These are phyloP conservation scores for Hydrocynus forskahlii DNA, from an alignment of 2,797 vertebrate genomes.

Conservation along the genomic window DNA sequence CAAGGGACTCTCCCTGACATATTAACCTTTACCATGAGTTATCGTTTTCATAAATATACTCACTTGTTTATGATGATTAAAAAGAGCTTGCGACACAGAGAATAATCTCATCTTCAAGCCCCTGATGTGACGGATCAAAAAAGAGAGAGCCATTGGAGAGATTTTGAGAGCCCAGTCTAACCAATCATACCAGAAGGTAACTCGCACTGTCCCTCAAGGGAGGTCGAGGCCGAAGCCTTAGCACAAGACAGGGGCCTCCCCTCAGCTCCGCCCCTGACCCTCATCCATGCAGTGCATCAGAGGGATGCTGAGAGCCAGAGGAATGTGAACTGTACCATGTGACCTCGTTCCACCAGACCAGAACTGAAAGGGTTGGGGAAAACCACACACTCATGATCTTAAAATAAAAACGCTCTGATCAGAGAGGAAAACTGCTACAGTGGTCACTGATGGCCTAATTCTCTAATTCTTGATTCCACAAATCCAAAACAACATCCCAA, in stretches of 20 bases:
- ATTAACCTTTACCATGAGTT: neutral
- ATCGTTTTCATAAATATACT: slow-evolving; percentile 34
- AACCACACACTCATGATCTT: slow-evolving; percentile 47
- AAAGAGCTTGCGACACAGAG: slow-evolving; percentile 42
- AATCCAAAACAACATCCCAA: no score
- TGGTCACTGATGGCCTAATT: neutral
- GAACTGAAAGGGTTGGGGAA: slow-evolving; percentile 19
- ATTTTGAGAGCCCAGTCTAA: slow-evolving; percentile 5
- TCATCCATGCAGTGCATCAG: slow-evolving; percentile 33
- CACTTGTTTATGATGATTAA: slow-evolving; percentile 44
- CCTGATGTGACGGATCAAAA: slow-evolving; percentile 45
- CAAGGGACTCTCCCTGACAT: neutral
- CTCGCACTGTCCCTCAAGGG: slow-evolving; percentile 22
- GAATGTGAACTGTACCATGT: slow-evolving; percentile 62
- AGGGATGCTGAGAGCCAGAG: slow-evolving; percentile 52
- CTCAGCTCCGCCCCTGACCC: slow-evolving; percentile 14
- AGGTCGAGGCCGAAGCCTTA: slow-evolving; percentile 20
- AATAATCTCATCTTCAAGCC: slow-evolving; percentile 50
- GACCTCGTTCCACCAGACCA: slow-evolving; percentile 45
- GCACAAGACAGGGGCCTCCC: slow-evolving; percentile 13
- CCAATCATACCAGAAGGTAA: neutral
- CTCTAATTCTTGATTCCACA: neutral
- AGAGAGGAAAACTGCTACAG: neutral
- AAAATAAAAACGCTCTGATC: neutral
- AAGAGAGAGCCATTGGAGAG: slow-evolving; percentile 42